phyloP scores from a whole-genome alignment of 2,888 invertebrate genomes.

The Pantelozetes paolii region DNA sequence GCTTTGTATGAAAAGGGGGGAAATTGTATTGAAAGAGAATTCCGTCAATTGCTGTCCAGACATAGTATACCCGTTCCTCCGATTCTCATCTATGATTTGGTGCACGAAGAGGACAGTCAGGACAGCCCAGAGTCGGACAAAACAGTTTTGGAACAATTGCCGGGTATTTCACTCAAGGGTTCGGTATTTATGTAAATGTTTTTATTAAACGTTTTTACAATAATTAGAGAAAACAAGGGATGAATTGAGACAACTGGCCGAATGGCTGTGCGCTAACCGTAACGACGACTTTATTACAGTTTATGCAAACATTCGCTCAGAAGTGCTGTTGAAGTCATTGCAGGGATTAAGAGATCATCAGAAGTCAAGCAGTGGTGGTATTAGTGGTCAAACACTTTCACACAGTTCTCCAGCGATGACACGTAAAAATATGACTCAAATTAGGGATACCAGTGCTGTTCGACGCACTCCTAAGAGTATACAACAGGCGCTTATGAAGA shows the following conservation, averaged over 20 bases:
- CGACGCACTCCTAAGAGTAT: slow-evolving; percentile 73
- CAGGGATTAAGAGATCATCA: slow-evolving; percentile 54
- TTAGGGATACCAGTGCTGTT: slow-evolving; percentile 64
- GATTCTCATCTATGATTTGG: slow-evolving; percentile 78
- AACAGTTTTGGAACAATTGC: slow-evolving; percentile 27
- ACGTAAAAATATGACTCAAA: slow-evolving; percentile 37
- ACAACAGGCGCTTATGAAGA: slow-evolving; percentile 61
- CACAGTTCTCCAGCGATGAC: slow-evolving; percentile 52
- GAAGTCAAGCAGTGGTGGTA: slow-evolving; percentile 52
- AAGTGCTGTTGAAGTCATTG: slow-evolving; percentile 52
- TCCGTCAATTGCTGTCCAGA: slow-evolving; percentile 75
- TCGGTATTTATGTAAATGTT: too few species aligned
- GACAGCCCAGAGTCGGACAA: slow-evolving; percentile 10
- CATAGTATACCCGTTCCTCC: slow-evolving; percentile 82
- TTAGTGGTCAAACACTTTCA: slow-evolving; percentile 45
- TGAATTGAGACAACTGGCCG: slow-evolving; percentile 71
- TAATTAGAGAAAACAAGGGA: slow-evolving; percentile 60
- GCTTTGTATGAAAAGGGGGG: slow-evolving; percentile 62
- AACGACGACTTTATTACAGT: slow-evolving; percentile 69
- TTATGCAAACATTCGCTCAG: slow-evolving; percentile 53
- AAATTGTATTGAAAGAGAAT: slow-evolving; percentile 77
- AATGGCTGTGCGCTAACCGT: slow-evolving; percentile 75
- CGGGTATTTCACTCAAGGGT: background rate
- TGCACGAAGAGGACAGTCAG: slow-evolving; percentile 65
- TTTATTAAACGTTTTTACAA: background rate